Percentiles rank a stretch among this genome's conserved stretches.
Evolutionary conservation across 2,113 vertebrate species (phyloP).

Genomic region (Corydoras maculifer): DNA sequence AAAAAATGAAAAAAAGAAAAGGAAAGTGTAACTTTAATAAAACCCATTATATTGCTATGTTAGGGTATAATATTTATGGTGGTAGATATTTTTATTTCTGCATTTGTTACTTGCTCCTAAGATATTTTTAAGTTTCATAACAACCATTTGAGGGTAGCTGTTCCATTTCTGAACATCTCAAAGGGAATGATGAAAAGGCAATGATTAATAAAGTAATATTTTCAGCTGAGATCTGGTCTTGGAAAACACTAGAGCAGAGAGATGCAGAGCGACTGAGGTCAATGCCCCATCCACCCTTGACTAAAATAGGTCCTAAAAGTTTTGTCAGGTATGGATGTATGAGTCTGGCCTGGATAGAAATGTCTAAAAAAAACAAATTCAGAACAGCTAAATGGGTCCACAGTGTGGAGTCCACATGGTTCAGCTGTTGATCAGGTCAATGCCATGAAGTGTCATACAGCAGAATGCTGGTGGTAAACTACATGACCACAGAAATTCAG

Average conservation of each 20-base stretch:
- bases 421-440: slow-evolving; percentile 21
- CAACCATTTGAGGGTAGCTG: neutral
- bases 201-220: slow-evolving; percentile 25
- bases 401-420: slow-evolving; percentile 3
- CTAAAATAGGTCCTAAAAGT: slow-evolving; percentile 28
- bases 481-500: no score
- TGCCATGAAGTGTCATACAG: neutral
- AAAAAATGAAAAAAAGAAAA: no score
- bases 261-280: neutral
- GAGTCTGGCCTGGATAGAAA: slow-evolving; percentile 29
- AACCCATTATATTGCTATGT: neutral
- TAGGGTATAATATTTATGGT: no score
- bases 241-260: neutral
- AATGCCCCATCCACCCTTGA: slow-evolving; percentile 15
- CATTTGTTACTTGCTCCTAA: neutral
- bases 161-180: slow-evolving; percentile 14
- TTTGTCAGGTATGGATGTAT: slow-evolving; percentile 24
- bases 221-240: neutral
- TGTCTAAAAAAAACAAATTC: slow-evolving; percentile 26
- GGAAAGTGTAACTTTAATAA: neutral
- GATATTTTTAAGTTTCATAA: slow-evolving; percentile 8
- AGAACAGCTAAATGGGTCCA: slow-evolving; percentile 36
- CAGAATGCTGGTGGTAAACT: no score
- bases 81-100: no score
- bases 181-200: slow-evolving; percentile 13